Evolutionary conservation across 2,797 vertebrate species (phyloP), one percentile per base, ranked within the genome.

Genomic region (Notolabrus celidotus): DNA sequence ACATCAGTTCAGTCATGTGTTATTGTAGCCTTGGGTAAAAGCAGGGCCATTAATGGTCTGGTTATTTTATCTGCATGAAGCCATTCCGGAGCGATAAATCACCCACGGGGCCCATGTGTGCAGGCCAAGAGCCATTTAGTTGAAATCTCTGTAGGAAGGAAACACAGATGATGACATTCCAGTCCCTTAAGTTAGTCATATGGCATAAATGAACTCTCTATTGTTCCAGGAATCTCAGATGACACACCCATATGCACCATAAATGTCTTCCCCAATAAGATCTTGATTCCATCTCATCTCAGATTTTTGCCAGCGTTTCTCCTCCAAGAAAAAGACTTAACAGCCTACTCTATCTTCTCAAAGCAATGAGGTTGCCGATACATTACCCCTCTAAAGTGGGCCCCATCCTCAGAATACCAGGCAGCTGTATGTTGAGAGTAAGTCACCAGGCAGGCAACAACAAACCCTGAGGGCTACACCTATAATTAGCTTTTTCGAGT

Each of bases 11-110:
- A 72, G 83, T 93, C 89, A 92, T 91, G 88, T 88, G 92, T 94
- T 92, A 88, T 88, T 86, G 83, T 76, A 92, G 86, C 85, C 88
- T 86, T 72, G 70, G 79, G 66, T 84, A 84, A 90, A 91, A 89
- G 86, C 87, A 66, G 22, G 15, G 67, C 88, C 86, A 89, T 85
- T 90, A 90, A 88, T 79, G 87, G 86, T 83, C 86, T 85, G 90
- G 86, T 90, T 93, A 90, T 87, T 92, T 88, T 90, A 92, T 92
- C 89, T 89, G 85, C 87, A 83, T 81, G 82, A 89, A 81, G 85
- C 83, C 84, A 82, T 87, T 92, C 85, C 76, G 20, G 43, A 73
- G 78, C 33, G 80, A 89, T 90, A 92, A 92, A 93, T 93, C 91
- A 92, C 53, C 68, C 67, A 19, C 22, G 71, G n/a, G 10, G 79